Evolutionary conservation across 1,140 invertebrate species (phyloP).

Genomic region (Cherax destructor): DNA sequence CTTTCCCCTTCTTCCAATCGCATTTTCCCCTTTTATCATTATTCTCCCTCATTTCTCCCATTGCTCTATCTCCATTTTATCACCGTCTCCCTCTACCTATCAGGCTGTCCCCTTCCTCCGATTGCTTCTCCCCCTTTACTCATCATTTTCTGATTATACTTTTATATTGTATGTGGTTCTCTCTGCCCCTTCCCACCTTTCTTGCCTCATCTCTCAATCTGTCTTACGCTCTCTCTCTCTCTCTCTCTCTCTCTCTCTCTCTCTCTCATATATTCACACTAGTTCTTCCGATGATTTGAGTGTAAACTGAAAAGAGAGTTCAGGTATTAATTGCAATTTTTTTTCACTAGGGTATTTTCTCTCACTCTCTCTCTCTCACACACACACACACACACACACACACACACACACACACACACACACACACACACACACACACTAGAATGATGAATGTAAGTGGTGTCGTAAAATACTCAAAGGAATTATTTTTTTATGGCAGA

Average conservation of each 20-base stretch:
- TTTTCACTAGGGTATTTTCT: background rate
- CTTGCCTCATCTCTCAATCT: background rate
- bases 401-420: too few species aligned
- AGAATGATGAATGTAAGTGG: background rate
- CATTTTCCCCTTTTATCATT: constrained; percentile 43
- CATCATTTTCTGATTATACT: constrained; percentile 42
- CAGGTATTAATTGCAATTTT: too few species aligned
- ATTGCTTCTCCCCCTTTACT: constrained; percentile 30
- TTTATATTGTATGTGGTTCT: background rate
- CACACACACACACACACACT: background rate
- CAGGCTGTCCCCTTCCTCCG: constrained; percentile 20
- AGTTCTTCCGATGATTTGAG: too few species aligned
- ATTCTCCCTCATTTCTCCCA: constrained; percentile 38
- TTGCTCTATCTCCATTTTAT: constrained; percentile 34
- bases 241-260: constrained; percentile 1
- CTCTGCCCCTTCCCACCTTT: constrained; percentile 3
- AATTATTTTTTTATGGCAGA: too few species aligned
- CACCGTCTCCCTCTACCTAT: constrained; percentile 26
- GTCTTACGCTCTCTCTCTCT: constrained; percentile 9
- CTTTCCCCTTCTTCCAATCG: constrained; percentile 42
- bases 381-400: background rate
- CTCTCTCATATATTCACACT: background rate
- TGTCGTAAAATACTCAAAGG: too few species aligned
- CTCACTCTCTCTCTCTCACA: too few species aligned
- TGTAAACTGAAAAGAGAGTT: too few species aligned